Evolutionary conservation across 2,113 vertebrate genomes (phyloP).

Genomic region (Corapipo altera): DNA sequence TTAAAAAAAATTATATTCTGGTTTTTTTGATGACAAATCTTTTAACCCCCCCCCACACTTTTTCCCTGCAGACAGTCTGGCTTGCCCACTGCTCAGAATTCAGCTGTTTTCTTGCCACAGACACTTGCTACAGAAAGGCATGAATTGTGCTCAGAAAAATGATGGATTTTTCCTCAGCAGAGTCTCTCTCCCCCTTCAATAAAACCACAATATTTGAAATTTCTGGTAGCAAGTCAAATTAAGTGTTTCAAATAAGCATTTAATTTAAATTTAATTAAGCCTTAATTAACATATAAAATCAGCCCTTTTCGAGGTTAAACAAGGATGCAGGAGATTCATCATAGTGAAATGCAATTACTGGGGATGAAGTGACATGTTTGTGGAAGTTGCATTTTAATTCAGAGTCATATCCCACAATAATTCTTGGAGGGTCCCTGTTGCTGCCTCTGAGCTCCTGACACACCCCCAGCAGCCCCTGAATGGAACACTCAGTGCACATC

Average conservation of each 20-base stretch:
- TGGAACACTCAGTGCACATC: constrained; percentile 9
- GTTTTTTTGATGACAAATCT: background rate
- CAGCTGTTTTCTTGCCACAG: constrained; percentile 21
- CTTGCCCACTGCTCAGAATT: background rate
- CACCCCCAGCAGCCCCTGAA: background rate
- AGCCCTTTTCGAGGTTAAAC: constrained; percentile 73
- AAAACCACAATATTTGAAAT: constrained; percentile 63
- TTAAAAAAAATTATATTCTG: background rate
- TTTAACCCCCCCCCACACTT: background rate
- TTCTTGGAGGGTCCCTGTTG: background rate
- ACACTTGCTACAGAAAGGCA: constrained; percentile 19
- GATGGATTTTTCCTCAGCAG: constrained; percentile 4
- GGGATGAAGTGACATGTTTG: constrained; percentile 53
- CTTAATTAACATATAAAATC: constrained; percentile 78
- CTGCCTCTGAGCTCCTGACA: background rate
- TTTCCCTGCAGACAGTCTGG: background rate
- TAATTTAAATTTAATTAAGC: constrained; percentile 77
- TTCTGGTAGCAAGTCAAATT: constrained; percentile 68
- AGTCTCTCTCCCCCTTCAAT: constrained; percentile 28
- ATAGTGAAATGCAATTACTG: constrained; percentile 73
- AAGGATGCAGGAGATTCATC: constrained; percentile 65
- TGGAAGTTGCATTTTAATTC: constrained; percentile 47
- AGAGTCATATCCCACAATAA: background rate
- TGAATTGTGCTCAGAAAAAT: constrained; percentile 30
- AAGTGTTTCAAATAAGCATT: constrained; percentile 78